phyloP scores from a whole-genome alignment of 2,888 invertebrate genomes.

The Theodoxus fluviatilis region DNA sequence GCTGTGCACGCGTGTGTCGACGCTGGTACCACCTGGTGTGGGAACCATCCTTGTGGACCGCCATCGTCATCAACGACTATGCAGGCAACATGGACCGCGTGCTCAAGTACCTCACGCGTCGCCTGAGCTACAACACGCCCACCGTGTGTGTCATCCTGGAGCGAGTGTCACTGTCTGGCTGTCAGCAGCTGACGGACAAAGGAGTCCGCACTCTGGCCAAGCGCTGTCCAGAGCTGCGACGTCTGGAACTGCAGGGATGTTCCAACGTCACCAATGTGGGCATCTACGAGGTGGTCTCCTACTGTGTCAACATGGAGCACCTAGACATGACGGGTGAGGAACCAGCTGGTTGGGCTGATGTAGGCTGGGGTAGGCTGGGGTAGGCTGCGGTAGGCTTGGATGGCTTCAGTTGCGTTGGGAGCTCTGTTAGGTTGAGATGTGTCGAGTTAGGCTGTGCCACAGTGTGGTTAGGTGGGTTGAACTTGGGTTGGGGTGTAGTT shows the following conservation, averaged over 20 bases:
- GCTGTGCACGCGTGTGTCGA: slow-evolving; percentile 74
- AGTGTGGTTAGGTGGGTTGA: too few species aligned
- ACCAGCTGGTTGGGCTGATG: neutral
- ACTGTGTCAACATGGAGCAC: slow-evolving; percentile 82
- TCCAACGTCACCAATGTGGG: slow-evolving; percentile 79
- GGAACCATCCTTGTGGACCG: slow-evolving; percentile 80
- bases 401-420: neutral
- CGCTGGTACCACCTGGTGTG: slow-evolving; percentile 80
- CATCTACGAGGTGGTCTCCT: slow-evolving; percentile 79
- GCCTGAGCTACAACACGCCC: slow-evolving; percentile 74
- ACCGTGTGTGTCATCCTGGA: slow-evolving; percentile 75
- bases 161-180: slow-evolving; percentile 74
- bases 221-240: slow-evolving; percentile 82
- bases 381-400: neutral
- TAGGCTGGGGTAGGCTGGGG: neutral
- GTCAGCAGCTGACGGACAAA: slow-evolving; percentile 78
- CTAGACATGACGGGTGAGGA: slow-evolving; percentile 81
- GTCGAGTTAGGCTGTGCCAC: too few species aligned
- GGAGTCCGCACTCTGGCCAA: slow-evolving; percentile 79
- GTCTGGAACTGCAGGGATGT: slow-evolving; percentile 80
- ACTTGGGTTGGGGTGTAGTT: too few species aligned
- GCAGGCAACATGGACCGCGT: slow-evolving; percentile 74
- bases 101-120: slow-evolving; percentile 70
- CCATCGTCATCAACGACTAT: slow-evolving; percentile 73
- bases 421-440: too few species aligned